phyloP scores from a whole-genome alignment of 1,140 invertebrate species.

The Cyclina sinensis region DNA sequence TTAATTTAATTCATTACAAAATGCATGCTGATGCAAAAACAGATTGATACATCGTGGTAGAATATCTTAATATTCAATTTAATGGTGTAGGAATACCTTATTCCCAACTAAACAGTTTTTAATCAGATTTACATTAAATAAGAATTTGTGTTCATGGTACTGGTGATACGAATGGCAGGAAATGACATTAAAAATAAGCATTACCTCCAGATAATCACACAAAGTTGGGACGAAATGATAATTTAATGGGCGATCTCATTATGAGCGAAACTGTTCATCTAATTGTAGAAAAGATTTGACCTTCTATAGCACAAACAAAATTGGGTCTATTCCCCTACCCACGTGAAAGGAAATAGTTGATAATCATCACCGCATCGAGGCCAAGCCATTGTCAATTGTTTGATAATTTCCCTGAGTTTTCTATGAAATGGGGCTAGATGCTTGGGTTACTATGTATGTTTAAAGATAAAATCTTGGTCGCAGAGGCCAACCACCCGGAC shows the following conservation, averaged over 20 bases:
- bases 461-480: constrained; percentile 62
- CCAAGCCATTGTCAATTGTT: constrained; percentile 68
- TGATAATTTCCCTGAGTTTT: constrained; percentile 66
- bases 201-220: constrained; percentile 42
- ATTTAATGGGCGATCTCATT: constrained; percentile 61
- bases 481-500: constrained; percentile 56
- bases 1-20: no score
- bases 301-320: constrained; percentile 62
- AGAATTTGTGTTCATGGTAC: background rate
- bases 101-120: background rate
- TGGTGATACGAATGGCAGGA: constrained; percentile 1
- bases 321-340: constrained; percentile 63
- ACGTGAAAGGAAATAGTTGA: constrained; percentile 67
- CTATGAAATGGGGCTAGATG: constrained; percentile 64
- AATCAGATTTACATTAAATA: constrained; percentile 23
- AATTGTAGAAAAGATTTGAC: constrained; percentile 49
- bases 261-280: constrained; percentile 55
- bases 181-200: constrained; percentile 54
- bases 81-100: no score
- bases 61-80: no score
- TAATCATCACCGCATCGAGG: constrained; percentile 55
- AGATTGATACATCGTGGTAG: no score
- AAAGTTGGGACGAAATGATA: constrained; percentile 63
- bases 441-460: constrained; percentile 67
- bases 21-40: no score